Evolutionary conservation across 2,113 vertebrate genomes (phyloP).

Genomic region (Bubo blakistoni): DNA sequence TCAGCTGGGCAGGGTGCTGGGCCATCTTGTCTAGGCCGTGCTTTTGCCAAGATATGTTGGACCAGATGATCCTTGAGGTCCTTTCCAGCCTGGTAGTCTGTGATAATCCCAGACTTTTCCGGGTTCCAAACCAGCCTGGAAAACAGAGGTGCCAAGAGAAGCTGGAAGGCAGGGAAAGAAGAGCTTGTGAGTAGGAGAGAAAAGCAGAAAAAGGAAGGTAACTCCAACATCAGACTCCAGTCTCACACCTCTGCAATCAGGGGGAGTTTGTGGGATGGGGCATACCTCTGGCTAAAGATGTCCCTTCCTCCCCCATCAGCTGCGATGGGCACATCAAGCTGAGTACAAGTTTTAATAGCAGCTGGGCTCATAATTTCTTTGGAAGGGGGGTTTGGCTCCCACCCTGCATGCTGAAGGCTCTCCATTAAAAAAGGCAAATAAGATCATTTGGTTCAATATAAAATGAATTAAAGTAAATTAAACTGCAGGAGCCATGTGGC

Average conservation of each 20-base stretch:
- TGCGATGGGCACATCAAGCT: not conserved
- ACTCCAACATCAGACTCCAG: not conserved
- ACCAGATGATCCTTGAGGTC: too few relatives aligned
- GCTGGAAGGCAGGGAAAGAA: not conserved
- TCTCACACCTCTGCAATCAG: not conserved
- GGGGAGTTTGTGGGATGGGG: not conserved
- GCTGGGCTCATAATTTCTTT: conserved; percentile 70
- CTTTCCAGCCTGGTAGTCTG: too few relatives aligned
- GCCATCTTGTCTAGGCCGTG: too few relatives aligned
- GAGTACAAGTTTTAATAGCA: conserved; percentile 29
- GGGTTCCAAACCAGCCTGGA: not conserved
- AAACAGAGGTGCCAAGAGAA: not conserved
- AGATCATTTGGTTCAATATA: conserved; percentile 78
- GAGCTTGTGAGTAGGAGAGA: not conserved
- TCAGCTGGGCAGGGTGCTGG: too few relatives aligned
- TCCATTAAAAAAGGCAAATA: conserved; percentile 73
- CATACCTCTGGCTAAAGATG: not conserved
- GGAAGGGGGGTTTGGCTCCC: conserved; percentile 50
- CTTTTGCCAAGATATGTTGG: too few relatives aligned
- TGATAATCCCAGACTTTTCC: not conserved
- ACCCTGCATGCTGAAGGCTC: conserved; percentile 58
- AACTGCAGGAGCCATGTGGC: conserved; percentile 77
- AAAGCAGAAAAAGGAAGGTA: not conserved
- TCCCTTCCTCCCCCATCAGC: not conserved
- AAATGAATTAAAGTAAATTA: conserved; percentile 81